Percentiles rank a stretch among this genome's conserved stretches.
Evolutionary conservation across 2,888 invertebrate species (phyloP).

Genomic region (Sphaerophoria rueppellii): DNA sequence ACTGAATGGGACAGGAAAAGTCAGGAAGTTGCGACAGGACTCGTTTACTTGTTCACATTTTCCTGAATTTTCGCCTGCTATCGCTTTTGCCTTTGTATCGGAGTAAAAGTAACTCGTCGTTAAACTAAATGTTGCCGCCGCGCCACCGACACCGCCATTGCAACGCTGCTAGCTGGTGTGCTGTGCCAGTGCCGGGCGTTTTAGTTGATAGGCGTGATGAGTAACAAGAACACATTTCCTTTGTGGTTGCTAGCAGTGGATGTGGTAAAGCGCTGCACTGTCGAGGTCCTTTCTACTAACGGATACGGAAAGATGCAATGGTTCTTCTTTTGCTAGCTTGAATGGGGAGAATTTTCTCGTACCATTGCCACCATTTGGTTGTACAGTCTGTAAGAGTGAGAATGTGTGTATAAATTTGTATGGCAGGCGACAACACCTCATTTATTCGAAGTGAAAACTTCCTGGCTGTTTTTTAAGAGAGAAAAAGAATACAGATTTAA

Average conservation of each 20-base stretch:
- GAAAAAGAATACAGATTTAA: neutral
- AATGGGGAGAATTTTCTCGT: neutral
- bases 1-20: slow-evolving; percentile 59
- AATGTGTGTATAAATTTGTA: neutral
- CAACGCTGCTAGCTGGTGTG: too few species aligned
- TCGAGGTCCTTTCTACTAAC: slow-evolving; percentile 7
- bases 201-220: slow-evolving; percentile 60
- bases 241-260: slow-evolving; percentile 52
- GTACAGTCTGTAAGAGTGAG: neutral
- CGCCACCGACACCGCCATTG: too few species aligned
- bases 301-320: slow-evolving; percentile 32
- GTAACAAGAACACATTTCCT: slow-evolving; percentile 66
- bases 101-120: slow-evolving; percentile 49
- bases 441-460: slow-evolving; percentile 58
- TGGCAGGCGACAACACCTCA: slow-evolving; percentile 54
- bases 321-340: slow-evolving; percentile 2
- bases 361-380: neutral
- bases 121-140: neutral
- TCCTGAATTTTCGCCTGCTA: slow-evolving; percentile 36
- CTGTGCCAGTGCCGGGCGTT: slow-evolving; percentile 29
- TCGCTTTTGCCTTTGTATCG: slow-evolving; percentile 54
- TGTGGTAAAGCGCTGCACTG: slow-evolving; percentile 28
- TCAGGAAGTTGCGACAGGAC: slow-evolving; percentile 68
- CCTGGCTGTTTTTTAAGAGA: slow-evolving; percentile 51
- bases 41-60: slow-evolving; percentile 59